A percentile compares a stretch with the other conserved stretches of the same genome.
These are phyloP conservation scores for Troilus luridus DNA, from an alignment of 2,888 invertebrate species.

Conservation along the genomic window DNA sequence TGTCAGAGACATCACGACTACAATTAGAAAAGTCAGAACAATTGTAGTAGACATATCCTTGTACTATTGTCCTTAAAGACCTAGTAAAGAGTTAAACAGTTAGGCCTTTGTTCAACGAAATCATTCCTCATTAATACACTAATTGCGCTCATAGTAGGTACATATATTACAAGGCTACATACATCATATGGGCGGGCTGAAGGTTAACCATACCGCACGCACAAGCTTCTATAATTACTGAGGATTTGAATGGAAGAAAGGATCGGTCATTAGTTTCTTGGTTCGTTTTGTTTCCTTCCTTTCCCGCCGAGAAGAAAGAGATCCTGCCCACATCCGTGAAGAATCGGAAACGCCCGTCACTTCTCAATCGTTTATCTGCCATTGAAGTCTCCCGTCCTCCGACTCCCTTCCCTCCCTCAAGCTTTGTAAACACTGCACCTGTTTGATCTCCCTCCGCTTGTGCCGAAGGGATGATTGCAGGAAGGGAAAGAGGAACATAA, in stretches of 20 bases:
- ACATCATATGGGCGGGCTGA: neutral
- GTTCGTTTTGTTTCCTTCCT: slow-evolving; percentile 44
- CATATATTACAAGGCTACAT: neutral
- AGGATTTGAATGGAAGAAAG: slow-evolving; percentile 43
- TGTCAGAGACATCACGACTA: neutral
- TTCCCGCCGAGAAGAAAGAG: slow-evolving; percentile 21
- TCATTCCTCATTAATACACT: slow-evolving; percentile 25
- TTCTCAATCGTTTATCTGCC: slow-evolving; percentile 46
- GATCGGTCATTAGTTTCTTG: slow-evolving; percentile 27
- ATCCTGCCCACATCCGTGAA: slow-evolving; percentile 45
- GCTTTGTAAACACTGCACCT: slow-evolving; percentile 15
- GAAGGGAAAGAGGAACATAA: neutral
- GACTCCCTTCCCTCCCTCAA: neutral
- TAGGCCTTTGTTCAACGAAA: slow-evolving; percentile 33
- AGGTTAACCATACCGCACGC: neutral
- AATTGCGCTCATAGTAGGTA: slow-evolving; percentile 11
- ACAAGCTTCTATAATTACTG: slow-evolving; percentile 39
- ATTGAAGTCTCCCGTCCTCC: neutral
- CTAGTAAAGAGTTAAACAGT: neutral
- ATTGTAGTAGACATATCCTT: neutral
- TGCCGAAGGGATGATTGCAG: neutral
- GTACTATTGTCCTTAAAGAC: slow-evolving; percentile 27
- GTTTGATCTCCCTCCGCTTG: neutral
- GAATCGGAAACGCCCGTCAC: slow-evolving; percentile 47
- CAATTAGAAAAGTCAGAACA: slow-evolving; percentile 1